Conservation (phyloP, 2,113 vertebrate species). For the Rhinopomastus cyanomelas region DNA sequence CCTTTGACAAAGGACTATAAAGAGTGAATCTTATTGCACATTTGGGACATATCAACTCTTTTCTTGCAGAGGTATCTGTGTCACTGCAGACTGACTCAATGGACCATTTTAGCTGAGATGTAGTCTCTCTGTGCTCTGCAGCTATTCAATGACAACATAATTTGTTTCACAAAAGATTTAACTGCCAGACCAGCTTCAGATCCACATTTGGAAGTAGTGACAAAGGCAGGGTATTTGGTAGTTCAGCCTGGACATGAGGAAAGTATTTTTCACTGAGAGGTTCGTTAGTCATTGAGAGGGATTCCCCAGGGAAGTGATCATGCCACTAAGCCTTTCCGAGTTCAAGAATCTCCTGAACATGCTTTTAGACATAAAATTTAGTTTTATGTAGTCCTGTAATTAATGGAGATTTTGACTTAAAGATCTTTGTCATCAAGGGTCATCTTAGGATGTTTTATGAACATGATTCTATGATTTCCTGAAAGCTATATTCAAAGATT, state of each 20-base stretch:
- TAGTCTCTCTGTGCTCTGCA: not conserved
- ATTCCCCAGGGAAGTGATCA: accelerated
- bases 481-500: not conserved
- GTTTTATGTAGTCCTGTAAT: accelerated
- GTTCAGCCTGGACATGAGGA: not conserved
- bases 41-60: not conserved
- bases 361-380: not conserved
- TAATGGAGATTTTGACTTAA: not conserved
- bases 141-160: not conserved
- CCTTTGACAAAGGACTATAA: not conserved
- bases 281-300: not conserved
- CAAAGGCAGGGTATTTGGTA: not conserved
- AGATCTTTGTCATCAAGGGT: not conserved
- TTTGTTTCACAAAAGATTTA: not conserved
- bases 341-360: not conserved
- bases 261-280: not conserved
- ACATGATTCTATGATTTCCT: not conserved
- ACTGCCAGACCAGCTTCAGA: not conserved
- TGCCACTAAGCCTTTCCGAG: not conserved
- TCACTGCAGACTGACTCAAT: not conserved
- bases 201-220: not conserved
- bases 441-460: not conserved
- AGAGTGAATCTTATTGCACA: not conserved
- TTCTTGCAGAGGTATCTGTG: not conserved
- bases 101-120: not conserved